Base-by-base conservation (phyloP, 2,797 vertebrate species). In the Phoxinus dragarum region DNA sequence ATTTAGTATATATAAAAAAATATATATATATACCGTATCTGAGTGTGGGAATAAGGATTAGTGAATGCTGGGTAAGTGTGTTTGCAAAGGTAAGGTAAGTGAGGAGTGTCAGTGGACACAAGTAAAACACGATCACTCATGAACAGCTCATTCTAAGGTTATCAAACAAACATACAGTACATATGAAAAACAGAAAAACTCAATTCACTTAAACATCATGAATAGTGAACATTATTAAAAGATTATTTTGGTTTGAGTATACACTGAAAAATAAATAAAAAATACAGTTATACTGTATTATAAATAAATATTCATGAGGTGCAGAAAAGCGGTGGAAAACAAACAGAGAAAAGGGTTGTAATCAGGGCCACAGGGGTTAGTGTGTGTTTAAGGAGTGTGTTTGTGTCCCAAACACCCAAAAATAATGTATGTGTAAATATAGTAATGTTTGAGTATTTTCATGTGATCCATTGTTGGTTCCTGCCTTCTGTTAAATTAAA, bases 251-350 rank as follows among this genome's bases (percentile, higher is more conserved):
- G 10, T 82, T 49, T 1, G 1, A 80, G 64, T 38, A 72, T 78
- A 80, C 17, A 90, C 88, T 91, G 90, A 91, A 77, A 92, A 79
- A 86, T 42, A 82, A 77, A 12, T 90, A 81, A 84, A 74, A n/a
- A 75, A n/a, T 34, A 86, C 27, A 49, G 76, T 8, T 47, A 40
- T 67, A 69, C 36, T 47, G 49, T 47, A 52, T 61, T 44, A 68
- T 49, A 74, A 61, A 86, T 64, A 31, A 83, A 80, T n/a, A 73
- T 66, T 61, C 16, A 52, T 61, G 14, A 86, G 44, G 38, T 80
- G 17, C 27, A n/a, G 36, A 72, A 44, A 84, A 21, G 27, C 6
- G 0, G 1, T 23, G 10, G 19, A 75, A 75, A 76, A 38, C 49
- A 23, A 38, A 54, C 10, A 40, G 21, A 47, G 31, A 47, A 52